These are phyloP conservation scores for Porites lutea DNA, from an alignment of 64 coral and sea anemone species.

Conservation along the genomic window DNA sequence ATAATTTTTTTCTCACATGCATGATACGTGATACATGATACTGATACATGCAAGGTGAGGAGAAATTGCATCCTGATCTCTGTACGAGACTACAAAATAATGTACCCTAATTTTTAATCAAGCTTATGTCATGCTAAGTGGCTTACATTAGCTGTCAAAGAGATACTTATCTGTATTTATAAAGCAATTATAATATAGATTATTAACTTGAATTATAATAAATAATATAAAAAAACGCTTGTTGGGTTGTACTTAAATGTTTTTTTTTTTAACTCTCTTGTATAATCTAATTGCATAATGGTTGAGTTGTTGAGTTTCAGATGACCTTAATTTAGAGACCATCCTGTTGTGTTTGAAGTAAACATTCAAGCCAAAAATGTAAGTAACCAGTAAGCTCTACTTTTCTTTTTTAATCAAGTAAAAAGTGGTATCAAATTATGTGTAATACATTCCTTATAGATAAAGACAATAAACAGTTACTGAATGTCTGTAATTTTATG, in stretches of 20 bases:
- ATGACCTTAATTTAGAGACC: slow-evolving; percentile 51
- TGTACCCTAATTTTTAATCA: neutral
- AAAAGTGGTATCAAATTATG: neutral
- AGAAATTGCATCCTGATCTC: slow-evolving; percentile 53
- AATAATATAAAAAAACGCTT: slow-evolving; percentile 5
- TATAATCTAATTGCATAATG: neutral
- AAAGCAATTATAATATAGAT: slow-evolving; percentile 39
- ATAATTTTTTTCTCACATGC: neutral
- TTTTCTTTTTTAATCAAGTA: slow-evolving; percentile 13
- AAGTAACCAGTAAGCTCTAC: slow-evolving; percentile 5
- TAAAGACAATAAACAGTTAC: too few relatives aligned
- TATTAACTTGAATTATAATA: neutral
- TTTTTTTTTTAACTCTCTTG: slow-evolving; percentile 1
- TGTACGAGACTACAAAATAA: slow-evolving; percentile 2
- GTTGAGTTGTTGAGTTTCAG: slow-evolving; percentile 46
- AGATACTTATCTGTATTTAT: slow-evolving; percentile 20
- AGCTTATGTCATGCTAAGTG: neutral
- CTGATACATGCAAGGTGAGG: neutral
- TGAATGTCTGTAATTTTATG: too few relatives aligned
- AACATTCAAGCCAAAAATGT: slow-evolving; percentile 19
- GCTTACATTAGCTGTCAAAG: neutral
- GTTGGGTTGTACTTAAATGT: slow-evolving; percentile 13
- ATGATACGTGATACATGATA: neutral
- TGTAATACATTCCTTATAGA: neutral
- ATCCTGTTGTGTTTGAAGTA: slow-evolving; percentile 28